Evolutionary conservation across 1,140 invertebrate genomes (phyloP), one percentile per base, ranked within the genome.

Genomic region (Megalopta genalis): DNA sequence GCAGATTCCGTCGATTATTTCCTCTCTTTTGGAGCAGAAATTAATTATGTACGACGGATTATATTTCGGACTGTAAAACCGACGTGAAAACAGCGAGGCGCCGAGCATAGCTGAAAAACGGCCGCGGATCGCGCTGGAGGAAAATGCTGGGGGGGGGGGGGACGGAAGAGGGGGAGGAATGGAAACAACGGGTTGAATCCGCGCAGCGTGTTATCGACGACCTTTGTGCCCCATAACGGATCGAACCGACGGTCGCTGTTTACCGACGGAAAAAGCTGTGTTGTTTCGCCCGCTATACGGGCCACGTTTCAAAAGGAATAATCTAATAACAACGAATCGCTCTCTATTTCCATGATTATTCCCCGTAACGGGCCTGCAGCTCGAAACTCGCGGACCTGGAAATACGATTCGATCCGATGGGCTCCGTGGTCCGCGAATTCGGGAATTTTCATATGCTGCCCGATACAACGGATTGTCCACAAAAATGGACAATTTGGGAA

Each of bases 301-400:
- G 23, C 32, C 14, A 16, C 2, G 54, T 23, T 52, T 49, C 39
- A 25, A 37, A 62, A 68, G 27, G 18, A 77, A 60, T 49, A 69
- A 77, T 69, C 39, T 37, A 37, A 69, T 62, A 69, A 42, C 18
- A 49, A 54, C n/a, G 54, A 27, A 37, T 69, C 25, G 60, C 27
- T 37, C 39, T 42, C 27, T n/a, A n/a, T 76, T 59, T 42, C 37
- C 64, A 16, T 68, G 64, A 68, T 67, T 59, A 67, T 68, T 76
- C 64, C 10, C 21, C 37, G 52, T 76, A 66, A 76, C 49, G 73
- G 52, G 52, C 46, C 25, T 25, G 25, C 52, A 18, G 23, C 23
- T 23, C 9, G 67, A 54, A 27, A 62, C n/a, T n/a, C 49, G 49
- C 12, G 16, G 16, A 27, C 14, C 14, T 42, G 18, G 57, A 21